Base-by-base conservation (phyloP, 2,888 invertebrate genomes). In the Athalia rosae region DNA sequence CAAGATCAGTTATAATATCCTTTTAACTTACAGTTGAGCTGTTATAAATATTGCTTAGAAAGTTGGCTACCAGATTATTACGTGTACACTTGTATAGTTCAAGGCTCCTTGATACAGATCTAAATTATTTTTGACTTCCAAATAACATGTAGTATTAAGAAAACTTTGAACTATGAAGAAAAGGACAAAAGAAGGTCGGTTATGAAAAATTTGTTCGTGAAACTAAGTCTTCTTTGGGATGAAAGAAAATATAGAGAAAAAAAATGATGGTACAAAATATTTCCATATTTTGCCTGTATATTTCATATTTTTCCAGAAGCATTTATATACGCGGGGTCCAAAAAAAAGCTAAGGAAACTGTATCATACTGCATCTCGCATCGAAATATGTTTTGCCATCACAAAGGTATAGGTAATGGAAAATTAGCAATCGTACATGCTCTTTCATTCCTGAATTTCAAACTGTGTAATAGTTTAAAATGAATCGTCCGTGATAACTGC, bases 61-160 rank as follows among this genome's bases (percentile, higher is more conserved):
- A 41, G 50, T 43, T 45, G n/a, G 47, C 58, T 69, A 59, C 43
- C 67, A 48, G 9, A 77, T 48, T 11, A 9, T 59, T 45, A 62
- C 9, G 5, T 77, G 63, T 41, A 43, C 15, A 71, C 45, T 28
- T 13, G 11, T 45, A 41, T 15, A 48, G 71, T 9, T 47, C 41
- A 59, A 28, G 61, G 41, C 48, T 59, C 61, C 13, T 77, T 77
- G 71, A 71, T 63, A 69, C 69, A 69, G 62, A 59, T 77, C 43
- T 71, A 8, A 43, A 77, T 50, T 61, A 50, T 61, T 47, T 61
- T 48, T 77, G 48, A 48, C 67, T 77, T 77, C 41, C 28, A 13
- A 45, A 77, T 50, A 43, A 43, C 13, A 11, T 48, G 4, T 62
- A 67, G 13, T 47, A 13, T 53, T 28, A 2, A 28, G 28, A 28